A percentile compares a stretch with the other conserved stretches of the same genome.
These are phyloP conservation scores for Acrocephalus arundinaceus DNA, from an alignment of 2,113 vertebrate genomes.

Conservation along the genomic window DNA sequence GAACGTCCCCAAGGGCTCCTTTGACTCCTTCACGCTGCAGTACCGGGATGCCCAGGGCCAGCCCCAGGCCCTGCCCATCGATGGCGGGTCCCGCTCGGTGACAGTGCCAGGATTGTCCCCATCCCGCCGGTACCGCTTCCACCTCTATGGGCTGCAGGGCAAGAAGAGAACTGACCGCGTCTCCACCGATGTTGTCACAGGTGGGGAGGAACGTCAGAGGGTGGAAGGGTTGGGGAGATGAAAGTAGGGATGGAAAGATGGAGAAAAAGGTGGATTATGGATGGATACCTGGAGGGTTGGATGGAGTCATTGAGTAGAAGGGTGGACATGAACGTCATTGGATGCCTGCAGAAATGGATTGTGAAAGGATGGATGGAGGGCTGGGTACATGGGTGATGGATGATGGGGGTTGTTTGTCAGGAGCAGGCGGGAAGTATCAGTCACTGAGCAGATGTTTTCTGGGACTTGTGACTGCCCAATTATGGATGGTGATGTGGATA, in stretches of 20 bases:
- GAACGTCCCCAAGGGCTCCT: constrained; percentile 31
- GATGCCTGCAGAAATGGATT: background rate
- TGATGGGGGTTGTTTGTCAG: too few species aligned
- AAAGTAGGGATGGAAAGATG: background rate
- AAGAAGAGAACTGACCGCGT: background rate
- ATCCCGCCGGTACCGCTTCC: constrained; percentile 53
- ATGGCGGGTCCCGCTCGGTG: background rate
- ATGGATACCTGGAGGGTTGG: background rate
- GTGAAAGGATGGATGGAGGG: too few species aligned
- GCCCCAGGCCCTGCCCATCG: background rate
- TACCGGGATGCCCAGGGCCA: constrained; percentile 1
- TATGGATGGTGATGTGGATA: background rate
- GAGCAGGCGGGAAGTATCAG: rapidly evolving
- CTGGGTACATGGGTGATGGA: background rate
- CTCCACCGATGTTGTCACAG: background rate
- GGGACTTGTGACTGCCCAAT: background rate
- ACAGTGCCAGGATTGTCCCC: constrained; percentile 22
- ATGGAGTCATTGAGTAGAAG: background rate
- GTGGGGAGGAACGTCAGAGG: background rate
- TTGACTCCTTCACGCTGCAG: constrained; percentile 62
- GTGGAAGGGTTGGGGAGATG: background rate
- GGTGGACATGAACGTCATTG: background rate
- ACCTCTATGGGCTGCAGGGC: constrained; percentile 32
- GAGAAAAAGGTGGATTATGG: background rate
- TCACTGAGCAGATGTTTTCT: background rate